These are phyloP conservation scores for Leptarthrus brevirostris DNA, from an alignment of 2,888 invertebrate genomes.

Conservation along the genomic window DNA sequence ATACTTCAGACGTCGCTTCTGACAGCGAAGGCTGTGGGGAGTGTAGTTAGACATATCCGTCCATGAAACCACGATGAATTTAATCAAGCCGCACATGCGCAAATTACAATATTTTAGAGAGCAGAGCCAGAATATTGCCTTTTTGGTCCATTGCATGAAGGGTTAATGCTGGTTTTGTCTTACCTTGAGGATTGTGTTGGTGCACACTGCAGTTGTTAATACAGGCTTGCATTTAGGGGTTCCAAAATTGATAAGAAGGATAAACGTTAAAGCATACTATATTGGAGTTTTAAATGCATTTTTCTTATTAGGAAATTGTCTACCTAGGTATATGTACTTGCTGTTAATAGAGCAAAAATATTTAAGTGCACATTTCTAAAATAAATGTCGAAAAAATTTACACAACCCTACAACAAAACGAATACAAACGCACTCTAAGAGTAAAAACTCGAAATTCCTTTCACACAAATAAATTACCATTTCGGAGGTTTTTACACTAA, in stretches of 20 bases:
- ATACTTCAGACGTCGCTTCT: constrained; percentile 12
- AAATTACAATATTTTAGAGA: neutral
- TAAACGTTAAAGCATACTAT: no score
- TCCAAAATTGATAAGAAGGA: neutral
- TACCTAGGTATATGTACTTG: no score
- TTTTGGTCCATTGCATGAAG: neutral
- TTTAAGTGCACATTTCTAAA: no score
- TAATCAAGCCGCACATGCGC: constrained; percentile 30
- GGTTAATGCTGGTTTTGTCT: constrained; percentile 39
- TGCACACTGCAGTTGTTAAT: neutral
- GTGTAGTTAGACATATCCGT: neutral
- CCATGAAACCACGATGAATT: neutral
- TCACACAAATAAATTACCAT: no score
- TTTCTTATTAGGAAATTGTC: no score
- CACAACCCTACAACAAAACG: no score
- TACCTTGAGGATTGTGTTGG: neutral
- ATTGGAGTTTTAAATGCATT: no score
- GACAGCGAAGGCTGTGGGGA: neutral
- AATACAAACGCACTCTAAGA: no score
- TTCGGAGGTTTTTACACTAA: no score
- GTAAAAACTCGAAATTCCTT: no score
- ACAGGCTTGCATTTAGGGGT: neutral
- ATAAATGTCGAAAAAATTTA: no score
- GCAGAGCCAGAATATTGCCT: constrained; percentile 9
- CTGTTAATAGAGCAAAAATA: no score